These are phyloP conservation scores for Cylas formicarius DNA, from an alignment of 1,140 invertebrate species.

Conservation along the genomic window DNA sequence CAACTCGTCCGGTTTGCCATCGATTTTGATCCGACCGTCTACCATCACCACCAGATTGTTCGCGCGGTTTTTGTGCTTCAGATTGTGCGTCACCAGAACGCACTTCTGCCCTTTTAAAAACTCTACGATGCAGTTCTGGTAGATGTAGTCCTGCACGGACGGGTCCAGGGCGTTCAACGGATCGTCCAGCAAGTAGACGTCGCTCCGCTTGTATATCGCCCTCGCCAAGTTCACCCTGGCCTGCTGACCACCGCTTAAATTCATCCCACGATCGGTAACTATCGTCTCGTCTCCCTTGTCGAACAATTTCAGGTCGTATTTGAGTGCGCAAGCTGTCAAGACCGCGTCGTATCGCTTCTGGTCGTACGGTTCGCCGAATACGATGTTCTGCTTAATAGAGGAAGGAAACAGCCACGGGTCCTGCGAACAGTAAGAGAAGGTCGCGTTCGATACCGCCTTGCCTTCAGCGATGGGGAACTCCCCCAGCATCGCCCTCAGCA, in stretches of 20 bases:
- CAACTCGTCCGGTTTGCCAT: constrained; percentile 16
- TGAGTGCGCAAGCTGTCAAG: constrained; percentile 52
- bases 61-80: constrained; percentile 73
- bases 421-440: constrained; percentile 69
- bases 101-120: constrained; percentile 64
- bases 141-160: constrained; percentile 71
- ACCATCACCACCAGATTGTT: constrained; percentile 59
- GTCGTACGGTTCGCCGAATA: constrained; percentile 48
- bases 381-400: constrained; percentile 54
- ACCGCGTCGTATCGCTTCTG: constrained; percentile 57
- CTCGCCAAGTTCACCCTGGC: constrained; percentile 82
- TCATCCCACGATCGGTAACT: constrained; percentile 74
- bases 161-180: constrained; percentile 57
- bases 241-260: constrained; percentile 78
- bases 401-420: constrained; percentile 69
- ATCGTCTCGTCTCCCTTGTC: constrained; percentile 66
- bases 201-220: constrained; percentile 69
- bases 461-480: constrained; percentile 61
- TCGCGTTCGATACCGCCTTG: constrained; percentile 54
- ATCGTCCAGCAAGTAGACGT: constrained; percentile 76
- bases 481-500: constrained; percentile 61
- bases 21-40: constrained; percentile 49
- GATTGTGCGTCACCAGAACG: constrained; percentile 72
- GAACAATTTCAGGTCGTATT: constrained; percentile 61
- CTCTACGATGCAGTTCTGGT: constrained; percentile 61